Base-by-base conservation (phyloP, 2,888 invertebrate genomes). In the Morpho deidamia region DNA sequence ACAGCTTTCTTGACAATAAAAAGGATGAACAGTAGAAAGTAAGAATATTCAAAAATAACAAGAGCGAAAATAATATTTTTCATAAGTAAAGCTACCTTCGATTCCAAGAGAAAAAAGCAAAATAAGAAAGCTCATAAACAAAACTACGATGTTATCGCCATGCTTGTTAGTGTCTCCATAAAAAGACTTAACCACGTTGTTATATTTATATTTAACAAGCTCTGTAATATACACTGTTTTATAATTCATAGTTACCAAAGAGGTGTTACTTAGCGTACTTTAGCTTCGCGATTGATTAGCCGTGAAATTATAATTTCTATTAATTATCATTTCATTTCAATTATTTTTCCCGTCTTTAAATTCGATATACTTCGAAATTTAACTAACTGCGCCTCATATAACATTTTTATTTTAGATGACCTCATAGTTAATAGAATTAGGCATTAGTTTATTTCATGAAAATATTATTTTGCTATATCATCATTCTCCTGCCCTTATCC, bases 331-430 rank as follows among this genome's bases (percentile, higher is more conserved):
- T 40, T 40, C 8, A 11, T 12, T 12, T 8, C 3, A 40, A 12
- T 9, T 11, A 3, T 1, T 8, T 40, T 12, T 7, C 1, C 1
- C 4, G 7, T 5, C 7, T 9, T 11, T n/a, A 44, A 44, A 11
- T 44, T 44, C 33, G 33, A 33, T 11, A 5, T 44, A n/a, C 11
- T 33, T 33, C 33, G 33, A 11, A 10, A 11, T 33, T 33, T 33
- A 14, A 33, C 14, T 11, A n/a, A 11, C 10, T n/a, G n/a, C n/a
- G n/a, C n/a, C 39, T 32, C n/a, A n/a, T 23, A 23, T 44, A 11
- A 11, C 47, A 11, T 40, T 40, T 40, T 33, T 32, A 39, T 48
- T 48, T 48, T 46, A 23, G 38, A 46, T 46, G 38, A 46, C 38
- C 23, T 23, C 45, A 38, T 23, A 23, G 5, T 23, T 23, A 5